These are phyloP conservation scores for Habropoda laboriosa DNA, from an alignment of 1,140 invertebrate species.

Conservation along the genomic window DNA sequence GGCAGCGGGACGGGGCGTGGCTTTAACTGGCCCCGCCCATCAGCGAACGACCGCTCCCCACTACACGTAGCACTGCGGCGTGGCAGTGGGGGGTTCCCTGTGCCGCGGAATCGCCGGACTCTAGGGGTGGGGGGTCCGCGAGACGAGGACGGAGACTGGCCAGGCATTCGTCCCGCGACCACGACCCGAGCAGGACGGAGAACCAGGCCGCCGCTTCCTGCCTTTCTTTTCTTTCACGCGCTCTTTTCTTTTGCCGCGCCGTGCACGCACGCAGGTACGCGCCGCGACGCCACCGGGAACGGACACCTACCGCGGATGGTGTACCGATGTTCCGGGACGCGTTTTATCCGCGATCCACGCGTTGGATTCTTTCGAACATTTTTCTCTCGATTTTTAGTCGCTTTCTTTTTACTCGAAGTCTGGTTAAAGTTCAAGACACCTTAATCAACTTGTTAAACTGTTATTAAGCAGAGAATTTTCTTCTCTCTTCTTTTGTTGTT, in stretches of 20 bases:
- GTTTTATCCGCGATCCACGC: not conserved
- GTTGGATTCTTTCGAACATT: not conserved
- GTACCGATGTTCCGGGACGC: constrained; percentile 30
- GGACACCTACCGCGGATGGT: constrained; percentile 30
- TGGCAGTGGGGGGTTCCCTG: constrained; percentile 21
- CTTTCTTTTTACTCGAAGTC: not conserved
- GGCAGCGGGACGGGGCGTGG: constrained; percentile 69
- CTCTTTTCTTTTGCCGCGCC: constrained; percentile 11
- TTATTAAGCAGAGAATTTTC: no score
- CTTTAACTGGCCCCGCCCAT: constrained; percentile 58
- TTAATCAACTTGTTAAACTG: no score
- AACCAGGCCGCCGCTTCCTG: constrained; percentile 47
- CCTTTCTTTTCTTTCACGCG: constrained; percentile 44
- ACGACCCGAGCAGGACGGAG: constrained; percentile 60
- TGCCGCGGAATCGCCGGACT: constrained; percentile 53
- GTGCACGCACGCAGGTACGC: not conserved
- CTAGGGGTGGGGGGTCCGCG: constrained; percentile 48
- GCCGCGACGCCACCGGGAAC: constrained; percentile 7
- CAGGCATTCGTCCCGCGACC: constrained; percentile 64
- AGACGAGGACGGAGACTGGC: constrained; percentile 59
- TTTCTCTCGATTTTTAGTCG: not conserved
- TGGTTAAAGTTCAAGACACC: no score
- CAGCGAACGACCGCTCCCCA: constrained; percentile 16
- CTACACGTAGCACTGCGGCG: not conserved
- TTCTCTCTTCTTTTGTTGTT: no score